These are phyloP conservation scores for Caerostris extrusa DNA, from an alignment of 1,140 invertebrate species.

Conservation along the genomic window DNA sequence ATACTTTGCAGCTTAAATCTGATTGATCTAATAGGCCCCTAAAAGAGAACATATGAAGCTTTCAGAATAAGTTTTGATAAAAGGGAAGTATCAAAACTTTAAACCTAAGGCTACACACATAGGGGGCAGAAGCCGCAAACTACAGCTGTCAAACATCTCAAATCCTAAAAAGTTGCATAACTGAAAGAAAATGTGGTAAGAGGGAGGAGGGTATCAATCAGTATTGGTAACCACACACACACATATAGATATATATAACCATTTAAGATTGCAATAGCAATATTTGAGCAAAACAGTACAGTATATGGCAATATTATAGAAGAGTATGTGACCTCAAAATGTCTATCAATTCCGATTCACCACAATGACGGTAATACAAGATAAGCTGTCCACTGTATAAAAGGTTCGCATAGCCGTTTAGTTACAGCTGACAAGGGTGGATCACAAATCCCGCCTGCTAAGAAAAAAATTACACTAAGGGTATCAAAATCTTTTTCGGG, in stretches of 20 bases:
- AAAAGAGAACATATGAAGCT: too few species aligned
- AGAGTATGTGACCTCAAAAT: constrained; percentile 35
- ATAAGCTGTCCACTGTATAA: background rate
- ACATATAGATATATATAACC: background rate
- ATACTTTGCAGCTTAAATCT: too few species aligned
- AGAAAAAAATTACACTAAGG: background rate
- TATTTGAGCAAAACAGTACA: background rate
- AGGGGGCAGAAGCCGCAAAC: background rate
- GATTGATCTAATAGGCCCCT: too few species aligned
- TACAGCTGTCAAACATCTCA: background rate
- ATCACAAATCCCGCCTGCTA: background rate
- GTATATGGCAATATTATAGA: background rate
- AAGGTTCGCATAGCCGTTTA: background rate
- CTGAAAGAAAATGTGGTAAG: background rate
- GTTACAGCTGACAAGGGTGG: background rate
- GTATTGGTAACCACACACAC: background rate
- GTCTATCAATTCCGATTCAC: constrained; percentile 10
- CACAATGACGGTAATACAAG: constrained; percentile 1
- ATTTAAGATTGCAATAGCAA: background rate
- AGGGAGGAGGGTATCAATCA: background rate
- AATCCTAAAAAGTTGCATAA: background rate
- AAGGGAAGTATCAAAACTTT: too few species aligned
- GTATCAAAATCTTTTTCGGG: background rate
- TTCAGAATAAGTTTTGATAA: too few species aligned
- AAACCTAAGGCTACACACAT: background rate